A percentile compares a stretch with the other conserved stretches of the same genome.
These are phyloP conservation scores for Bufo bufo DNA, from an alignment of 2,113 vertebrate genomes.

Conservation along the genomic window DNA sequence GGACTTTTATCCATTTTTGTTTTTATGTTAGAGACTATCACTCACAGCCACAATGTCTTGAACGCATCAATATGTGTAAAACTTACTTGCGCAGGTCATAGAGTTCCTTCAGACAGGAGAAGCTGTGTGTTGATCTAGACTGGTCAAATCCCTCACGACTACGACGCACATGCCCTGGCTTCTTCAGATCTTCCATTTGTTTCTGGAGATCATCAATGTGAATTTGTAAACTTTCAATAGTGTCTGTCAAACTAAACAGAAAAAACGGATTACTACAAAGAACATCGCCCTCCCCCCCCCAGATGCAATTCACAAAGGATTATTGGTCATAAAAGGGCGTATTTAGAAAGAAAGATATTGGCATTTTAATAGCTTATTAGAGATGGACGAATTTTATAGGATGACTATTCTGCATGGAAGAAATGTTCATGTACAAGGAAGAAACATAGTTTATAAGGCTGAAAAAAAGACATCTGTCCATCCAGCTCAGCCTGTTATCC, in stretches of 20 bases:
- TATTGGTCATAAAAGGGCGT: background rate
- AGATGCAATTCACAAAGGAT: background rate
- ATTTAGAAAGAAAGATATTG: no score
- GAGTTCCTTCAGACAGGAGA: constrained; percentile 87
- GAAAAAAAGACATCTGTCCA: no score
- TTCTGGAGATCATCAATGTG: constrained; percentile 91
- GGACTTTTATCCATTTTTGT: no score
- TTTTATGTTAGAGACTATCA: no score
- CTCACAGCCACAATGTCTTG: background rate
- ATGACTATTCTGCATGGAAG: no score
- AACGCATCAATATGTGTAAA: background rate
- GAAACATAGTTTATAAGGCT: no score
- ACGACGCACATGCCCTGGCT: constrained; percentile 62
- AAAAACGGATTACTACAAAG: background rate
- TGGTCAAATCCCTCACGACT: constrained; percentile 71
- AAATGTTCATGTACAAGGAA: no score
- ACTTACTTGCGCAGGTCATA: constrained; percentile 89
- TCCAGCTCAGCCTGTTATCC: no score
- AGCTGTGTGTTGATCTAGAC: constrained; percentile 78
- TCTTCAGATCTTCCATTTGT: constrained; percentile 82
- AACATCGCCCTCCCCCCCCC: no score
- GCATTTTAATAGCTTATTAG: no score
- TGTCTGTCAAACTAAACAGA: constrained; percentile 83
- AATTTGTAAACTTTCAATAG: constrained; percentile 83
- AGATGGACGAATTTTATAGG: no score